These are phyloP conservation scores for Spicauda simplicius DNA, from an alignment of 2,888 invertebrate species.

Conservation along the genomic window DNA sequence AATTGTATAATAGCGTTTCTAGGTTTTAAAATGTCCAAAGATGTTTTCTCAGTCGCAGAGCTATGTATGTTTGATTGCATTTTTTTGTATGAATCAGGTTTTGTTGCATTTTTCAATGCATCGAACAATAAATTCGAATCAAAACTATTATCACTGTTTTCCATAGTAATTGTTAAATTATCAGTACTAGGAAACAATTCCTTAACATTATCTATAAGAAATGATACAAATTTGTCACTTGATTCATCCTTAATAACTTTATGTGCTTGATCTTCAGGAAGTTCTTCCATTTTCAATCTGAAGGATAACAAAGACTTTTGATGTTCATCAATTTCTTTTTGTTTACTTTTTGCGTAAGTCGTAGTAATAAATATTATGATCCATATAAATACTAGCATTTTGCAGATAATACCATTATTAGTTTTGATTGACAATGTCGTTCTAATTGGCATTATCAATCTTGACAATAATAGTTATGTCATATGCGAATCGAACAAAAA, in stretches of 20 bases:
- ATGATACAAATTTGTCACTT: conserved; percentile 56
- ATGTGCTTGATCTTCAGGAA: conserved; percentile 40
- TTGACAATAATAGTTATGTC: background rate
- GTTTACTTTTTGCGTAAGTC: background rate
- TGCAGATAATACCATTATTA: background rate
- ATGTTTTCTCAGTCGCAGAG: background rate
- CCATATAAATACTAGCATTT: background rate
- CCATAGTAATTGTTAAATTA: conserved; percentile 44
- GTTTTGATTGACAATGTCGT: too few relatives aligned
- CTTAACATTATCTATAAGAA: conserved; percentile 63
- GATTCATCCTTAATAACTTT: conserved; percentile 47
- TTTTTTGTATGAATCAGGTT: background rate
- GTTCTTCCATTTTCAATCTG: conserved; percentile 60
- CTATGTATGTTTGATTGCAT: background rate
- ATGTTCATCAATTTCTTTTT: background rate
- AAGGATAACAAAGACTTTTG: conserved; percentile 51
- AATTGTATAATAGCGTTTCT: conserved; percentile 37
- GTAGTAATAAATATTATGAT: background rate
- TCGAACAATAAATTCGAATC: conserved; percentile 2
- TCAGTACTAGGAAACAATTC: conserved; percentile 56
- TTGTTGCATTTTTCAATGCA: conserved; percentile 33
- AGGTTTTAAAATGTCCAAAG: background rate
- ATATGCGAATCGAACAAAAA: background rate
- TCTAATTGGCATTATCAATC: too few relatives aligned
- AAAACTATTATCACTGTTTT: background rate